Evolutionary conservation across 2,888 invertebrate species (phyloP).

Genomic region (Strigamia crassipes): DNA sequence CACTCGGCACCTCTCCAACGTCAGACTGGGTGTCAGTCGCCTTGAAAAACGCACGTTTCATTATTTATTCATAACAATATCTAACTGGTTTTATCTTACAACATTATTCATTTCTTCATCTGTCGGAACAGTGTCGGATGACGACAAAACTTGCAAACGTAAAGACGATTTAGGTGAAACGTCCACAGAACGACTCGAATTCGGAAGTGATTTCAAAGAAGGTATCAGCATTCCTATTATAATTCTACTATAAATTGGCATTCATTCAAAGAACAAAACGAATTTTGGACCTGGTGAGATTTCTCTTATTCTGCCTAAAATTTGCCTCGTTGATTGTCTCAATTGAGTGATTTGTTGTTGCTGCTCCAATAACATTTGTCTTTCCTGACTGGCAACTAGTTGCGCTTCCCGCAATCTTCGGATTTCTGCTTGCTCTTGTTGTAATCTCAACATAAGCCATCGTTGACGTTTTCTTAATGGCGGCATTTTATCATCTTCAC

Average conservation of each 20-base stretch:
- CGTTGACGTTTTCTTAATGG: constrained; percentile 71
- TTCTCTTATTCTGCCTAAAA: constrained; percentile 46
- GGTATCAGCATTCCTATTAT: neutral
- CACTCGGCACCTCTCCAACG: neutral
- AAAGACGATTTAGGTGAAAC: neutral
- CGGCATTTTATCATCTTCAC: constrained; percentile 65
- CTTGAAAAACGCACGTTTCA: neutral
- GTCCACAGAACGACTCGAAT: neutral
- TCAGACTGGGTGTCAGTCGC: neutral
- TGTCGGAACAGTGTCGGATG: constrained; percentile 54
- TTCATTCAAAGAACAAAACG: neutral
- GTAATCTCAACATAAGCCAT: constrained; percentile 68
- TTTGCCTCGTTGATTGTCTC: constrained; percentile 52
- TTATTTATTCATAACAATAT: neutral
- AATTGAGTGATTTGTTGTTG: constrained; percentile 55
- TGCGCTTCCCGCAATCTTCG: constrained; percentile 61
- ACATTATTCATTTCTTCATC: constrained; percentile 55
- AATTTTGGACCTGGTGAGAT: constrained; percentile 33
- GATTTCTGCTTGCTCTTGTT: constrained; percentile 72
- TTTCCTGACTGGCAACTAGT: constrained; percentile 55
- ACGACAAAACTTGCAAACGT: constrained; percentile 25
- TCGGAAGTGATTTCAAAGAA: constrained; percentile 28
- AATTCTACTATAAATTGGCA: neutral
- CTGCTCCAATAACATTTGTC: constrained; percentile 56
- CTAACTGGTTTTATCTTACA: constrained; percentile 50